Conservation (phyloP, 1,140 invertebrate species). For the Leptinotarsa defecta region DNA sequence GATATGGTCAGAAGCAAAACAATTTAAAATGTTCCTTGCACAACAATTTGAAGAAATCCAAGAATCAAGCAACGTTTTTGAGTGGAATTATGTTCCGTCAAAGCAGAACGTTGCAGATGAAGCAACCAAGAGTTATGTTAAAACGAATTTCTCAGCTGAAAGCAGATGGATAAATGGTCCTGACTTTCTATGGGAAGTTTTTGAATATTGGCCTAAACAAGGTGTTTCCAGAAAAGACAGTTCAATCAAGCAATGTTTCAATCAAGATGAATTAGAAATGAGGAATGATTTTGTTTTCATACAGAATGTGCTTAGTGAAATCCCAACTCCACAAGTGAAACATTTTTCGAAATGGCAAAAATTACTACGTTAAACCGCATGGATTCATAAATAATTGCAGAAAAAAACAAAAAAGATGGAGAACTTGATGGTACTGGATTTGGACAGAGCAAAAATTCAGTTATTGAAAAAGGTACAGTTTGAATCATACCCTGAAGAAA, state of each 20-base stretch:
- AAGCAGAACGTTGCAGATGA: background rate
- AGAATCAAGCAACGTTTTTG: background rate
- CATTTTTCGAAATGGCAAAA: background rate
- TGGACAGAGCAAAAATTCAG: background rate
- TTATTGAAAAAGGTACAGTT: background rate
- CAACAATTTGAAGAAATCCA: background rate
- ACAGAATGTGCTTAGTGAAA: background rate
- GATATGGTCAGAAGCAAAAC: background rate
- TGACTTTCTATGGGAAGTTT: background rate
- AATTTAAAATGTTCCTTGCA: background rate
- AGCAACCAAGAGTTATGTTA: background rate
- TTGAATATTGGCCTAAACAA: background rate
- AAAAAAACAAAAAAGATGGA: background rate
- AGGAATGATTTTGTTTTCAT: background rate
- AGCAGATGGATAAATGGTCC: background rate
- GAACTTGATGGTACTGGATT: background rate
- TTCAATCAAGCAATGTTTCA: background rate
- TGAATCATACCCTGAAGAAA: background rate
- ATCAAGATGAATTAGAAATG: background rate
- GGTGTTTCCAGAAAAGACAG: background rate
- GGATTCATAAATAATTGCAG: background rate
- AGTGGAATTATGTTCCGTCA: background rate
- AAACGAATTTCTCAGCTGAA: background rate
- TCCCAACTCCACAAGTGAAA: background rate
- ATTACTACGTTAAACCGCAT: background rate